These are phyloP conservation scores for Ectropis grisescens DNA, from an alignment of 1,140 invertebrate species.

Conservation along the genomic window DNA sequence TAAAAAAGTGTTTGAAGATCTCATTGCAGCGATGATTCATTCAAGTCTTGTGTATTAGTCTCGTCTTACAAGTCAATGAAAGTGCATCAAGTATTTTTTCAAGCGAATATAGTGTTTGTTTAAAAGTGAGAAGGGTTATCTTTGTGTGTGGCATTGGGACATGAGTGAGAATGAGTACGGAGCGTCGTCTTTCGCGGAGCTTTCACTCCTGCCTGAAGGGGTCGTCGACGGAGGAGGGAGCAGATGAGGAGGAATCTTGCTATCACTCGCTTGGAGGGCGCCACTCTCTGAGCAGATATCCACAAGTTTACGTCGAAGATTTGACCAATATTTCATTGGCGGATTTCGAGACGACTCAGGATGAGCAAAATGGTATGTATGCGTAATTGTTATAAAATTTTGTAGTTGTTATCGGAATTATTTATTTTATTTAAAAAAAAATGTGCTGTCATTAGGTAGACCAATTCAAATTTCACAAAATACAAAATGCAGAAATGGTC, in stretches of 20 bases:
- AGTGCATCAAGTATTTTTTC: no score
- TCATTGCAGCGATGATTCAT: no score
- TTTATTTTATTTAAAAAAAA: no score
- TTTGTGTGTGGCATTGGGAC: constrained; percentile 39
- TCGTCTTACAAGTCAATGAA: no score
- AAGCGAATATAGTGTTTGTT: no score
- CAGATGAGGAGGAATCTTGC: constrained; percentile 57
- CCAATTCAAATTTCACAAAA: no score
- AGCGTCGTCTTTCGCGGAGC: constrained; percentile 74
- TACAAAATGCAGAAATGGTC: no score
- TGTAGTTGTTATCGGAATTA: no score
- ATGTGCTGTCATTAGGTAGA: no score
- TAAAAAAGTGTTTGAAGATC: no score
- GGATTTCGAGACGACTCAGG: constrained; percentile 47
- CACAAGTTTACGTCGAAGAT: constrained; percentile 56
- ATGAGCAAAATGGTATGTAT: constrained; percentile 56
- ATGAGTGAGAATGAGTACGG: constrained; percentile 73
- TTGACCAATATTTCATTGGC: constrained; percentile 48
- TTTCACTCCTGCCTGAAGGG: constrained; percentile 77
- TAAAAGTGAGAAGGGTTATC: constrained; percentile 9
- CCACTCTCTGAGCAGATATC: constrained; percentile 45
- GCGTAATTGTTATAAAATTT: no score
- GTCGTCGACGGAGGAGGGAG: constrained; percentile 73
- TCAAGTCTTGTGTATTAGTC: no score
- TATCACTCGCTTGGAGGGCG: constrained; percentile 57